Conservation (phyloP, 2,113 vertebrate genomes). For the Zingel zingel region DNA sequence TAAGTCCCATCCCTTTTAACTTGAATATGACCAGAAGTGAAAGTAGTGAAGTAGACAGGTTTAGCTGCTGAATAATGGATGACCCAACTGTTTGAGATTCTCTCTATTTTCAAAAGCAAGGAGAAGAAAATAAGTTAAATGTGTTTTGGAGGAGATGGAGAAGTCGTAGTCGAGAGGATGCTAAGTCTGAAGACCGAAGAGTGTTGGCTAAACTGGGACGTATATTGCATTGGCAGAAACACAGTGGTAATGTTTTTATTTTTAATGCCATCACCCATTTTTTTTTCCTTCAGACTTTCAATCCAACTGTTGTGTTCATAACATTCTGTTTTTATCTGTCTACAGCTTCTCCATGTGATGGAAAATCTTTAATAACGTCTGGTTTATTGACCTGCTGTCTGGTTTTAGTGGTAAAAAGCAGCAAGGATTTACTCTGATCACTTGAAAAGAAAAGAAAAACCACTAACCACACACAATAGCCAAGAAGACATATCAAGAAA, state of each 20-base stretch:
- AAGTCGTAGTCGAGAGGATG: neutral
- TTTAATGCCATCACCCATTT: neutral
- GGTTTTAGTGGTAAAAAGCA: neutral
- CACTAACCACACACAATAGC: neutral
- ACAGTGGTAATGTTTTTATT: constrained; percentile 2
- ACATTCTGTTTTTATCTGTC: neutral
- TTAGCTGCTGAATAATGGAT: constrained; percentile 73
- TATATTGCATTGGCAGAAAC: neutral
- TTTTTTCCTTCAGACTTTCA: neutral
- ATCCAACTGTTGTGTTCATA: neutral
- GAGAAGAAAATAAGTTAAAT: constrained; percentile 52
- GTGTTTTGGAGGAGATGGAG: constrained; percentile 11
- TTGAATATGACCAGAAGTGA: constrained; percentile 57
- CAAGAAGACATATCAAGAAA: neutral
- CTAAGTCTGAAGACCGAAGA: constrained; percentile 21
- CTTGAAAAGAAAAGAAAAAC: neutral
- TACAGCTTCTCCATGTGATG: neutral
- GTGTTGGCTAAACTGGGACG: neutral
- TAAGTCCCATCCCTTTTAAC: constrained; percentile 68
- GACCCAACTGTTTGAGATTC: constrained; percentile 58
- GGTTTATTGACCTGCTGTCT: neutral
- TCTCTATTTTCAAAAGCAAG: constrained; percentile 57
- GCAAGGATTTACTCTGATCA: constrained; percentile 2
- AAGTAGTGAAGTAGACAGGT: constrained; percentile 61
- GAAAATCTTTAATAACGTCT: neutral